Conservation (phyloP, 2,888 invertebrate species). For the Sipha maydis region DNA sequence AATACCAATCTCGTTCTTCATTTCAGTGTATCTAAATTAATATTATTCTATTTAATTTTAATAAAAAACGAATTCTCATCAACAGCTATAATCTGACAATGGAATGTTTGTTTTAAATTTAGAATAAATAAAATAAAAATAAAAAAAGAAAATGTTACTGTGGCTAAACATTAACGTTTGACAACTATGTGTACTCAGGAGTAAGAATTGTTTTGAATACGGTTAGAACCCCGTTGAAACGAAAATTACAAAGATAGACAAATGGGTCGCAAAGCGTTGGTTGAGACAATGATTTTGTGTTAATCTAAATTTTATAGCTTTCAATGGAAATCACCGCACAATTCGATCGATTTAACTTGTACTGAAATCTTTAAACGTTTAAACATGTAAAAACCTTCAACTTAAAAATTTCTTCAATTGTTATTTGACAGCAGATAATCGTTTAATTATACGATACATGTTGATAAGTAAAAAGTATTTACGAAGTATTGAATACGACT, state of each 20-base stretch:
- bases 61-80: neutral
- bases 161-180: neutral
- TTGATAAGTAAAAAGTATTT: too few relatives aligned
- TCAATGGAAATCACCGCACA: neutral
- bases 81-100: neutral
- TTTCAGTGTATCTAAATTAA: neutral
- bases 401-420: neutral
- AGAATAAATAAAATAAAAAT: neutral
- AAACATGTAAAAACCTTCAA: neutral
- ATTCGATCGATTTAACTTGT: neutral
- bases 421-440: neutral
- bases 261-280: neutral
- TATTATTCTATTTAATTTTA: neutral
- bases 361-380: neutral
- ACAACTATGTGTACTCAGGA: neutral
- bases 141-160: too few relatives aligned
- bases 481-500: too few relatives aligned
- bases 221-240: neutral
- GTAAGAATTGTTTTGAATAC: neutral
- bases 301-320: constrained; percentile 1
- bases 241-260: neutral
- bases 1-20: neutral
- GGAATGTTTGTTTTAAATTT: too few relatives aligned
- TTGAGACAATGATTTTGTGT: neutral
- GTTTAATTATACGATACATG: neutral